Evolutionary conservation across 2,113 vertebrate genomes (phyloP).

Genomic region (Edolisoma coerulescens): DNA sequence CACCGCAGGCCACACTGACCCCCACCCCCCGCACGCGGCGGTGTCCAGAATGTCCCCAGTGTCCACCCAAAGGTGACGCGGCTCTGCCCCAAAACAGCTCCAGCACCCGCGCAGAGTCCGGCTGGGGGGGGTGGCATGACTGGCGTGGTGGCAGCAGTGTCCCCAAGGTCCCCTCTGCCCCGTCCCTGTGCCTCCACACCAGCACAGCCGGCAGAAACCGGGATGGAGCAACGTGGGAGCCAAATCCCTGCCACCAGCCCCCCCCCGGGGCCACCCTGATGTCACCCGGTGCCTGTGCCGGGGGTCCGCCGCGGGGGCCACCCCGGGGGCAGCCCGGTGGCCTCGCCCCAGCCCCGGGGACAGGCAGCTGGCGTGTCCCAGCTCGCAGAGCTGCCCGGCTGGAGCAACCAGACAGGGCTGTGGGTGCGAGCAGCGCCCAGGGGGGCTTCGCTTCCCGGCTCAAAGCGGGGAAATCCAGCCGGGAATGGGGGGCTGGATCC

Average conservation of each 20-base stretch:
- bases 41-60: fast-evolving
- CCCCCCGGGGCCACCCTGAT: fast-evolving
- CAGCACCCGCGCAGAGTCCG: fast-evolving
- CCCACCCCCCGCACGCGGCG: fast-evolving
- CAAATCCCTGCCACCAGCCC: fast-evolving
- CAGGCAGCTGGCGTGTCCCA: not conserved
- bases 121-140: not conserved
- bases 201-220: fast-evolving
- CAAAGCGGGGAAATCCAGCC: not conserved
- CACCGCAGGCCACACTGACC: not conserved
- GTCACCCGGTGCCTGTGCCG: fast-evolving
- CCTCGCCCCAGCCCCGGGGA: not conserved
- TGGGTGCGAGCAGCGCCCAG: not conserved
- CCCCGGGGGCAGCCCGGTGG: not conserved
- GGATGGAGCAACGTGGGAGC: fast-evolving
- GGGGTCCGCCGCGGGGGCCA: not conserved
- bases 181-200: fast-evolving
- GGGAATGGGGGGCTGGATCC: fast-evolving
- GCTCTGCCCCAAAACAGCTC: not conserved
- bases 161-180: not conserved
- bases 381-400: slow-evolving; percentile 1
- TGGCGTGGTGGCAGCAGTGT: not conserved
- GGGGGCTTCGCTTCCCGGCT: not conserved
- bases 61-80: fast-evolving
- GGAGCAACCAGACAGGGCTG: not conserved